Conservation (phyloP, 2,113 vertebrate genomes). For the Osmerus eperlanus region DNA sequence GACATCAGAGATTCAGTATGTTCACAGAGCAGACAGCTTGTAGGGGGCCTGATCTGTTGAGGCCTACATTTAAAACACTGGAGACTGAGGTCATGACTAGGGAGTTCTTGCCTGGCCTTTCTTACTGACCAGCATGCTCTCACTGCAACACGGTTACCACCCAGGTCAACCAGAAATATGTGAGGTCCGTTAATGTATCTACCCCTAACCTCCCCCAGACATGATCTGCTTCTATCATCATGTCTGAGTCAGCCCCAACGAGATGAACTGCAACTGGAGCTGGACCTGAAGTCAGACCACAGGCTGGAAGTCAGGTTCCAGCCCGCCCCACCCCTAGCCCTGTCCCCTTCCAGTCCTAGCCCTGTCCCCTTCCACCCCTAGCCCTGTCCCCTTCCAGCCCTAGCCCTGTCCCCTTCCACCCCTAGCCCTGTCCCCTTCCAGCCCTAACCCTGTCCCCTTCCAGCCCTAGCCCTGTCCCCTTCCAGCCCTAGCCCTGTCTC, state of each 20-base stretch:
- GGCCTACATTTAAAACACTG: constrained; percentile 35
- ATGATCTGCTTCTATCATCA: constrained; percentile 65
- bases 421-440: background rate
- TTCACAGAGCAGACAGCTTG: no score
- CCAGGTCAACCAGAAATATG: constrained; percentile 43
- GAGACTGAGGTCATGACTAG: constrained; percentile 37
- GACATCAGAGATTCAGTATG: background rate
- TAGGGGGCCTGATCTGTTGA: background rate
- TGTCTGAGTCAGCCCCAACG: constrained; percentile 47
- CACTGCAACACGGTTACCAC: constrained; percentile 49
- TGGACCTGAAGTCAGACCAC: constrained; percentile 51
- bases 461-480: no score
- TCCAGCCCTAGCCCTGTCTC: no score
- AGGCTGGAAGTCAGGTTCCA: constrained; percentile 53
- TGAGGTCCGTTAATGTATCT: constrained; percentile 52
- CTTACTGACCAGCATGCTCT: constrained; percentile 26
- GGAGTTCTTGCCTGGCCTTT: background rate
- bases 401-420: background rate
- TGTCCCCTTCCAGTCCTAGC: no score
- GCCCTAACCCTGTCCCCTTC: no score
- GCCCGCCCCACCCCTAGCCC: background rate
- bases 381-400: no score
- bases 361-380: no score
- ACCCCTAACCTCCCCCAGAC: constrained; percentile 26
- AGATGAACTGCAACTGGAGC: constrained; percentile 60